phyloP scores from a whole-genome alignment of 1,140 invertebrate species.

The Drosophila truncata region DNA sequence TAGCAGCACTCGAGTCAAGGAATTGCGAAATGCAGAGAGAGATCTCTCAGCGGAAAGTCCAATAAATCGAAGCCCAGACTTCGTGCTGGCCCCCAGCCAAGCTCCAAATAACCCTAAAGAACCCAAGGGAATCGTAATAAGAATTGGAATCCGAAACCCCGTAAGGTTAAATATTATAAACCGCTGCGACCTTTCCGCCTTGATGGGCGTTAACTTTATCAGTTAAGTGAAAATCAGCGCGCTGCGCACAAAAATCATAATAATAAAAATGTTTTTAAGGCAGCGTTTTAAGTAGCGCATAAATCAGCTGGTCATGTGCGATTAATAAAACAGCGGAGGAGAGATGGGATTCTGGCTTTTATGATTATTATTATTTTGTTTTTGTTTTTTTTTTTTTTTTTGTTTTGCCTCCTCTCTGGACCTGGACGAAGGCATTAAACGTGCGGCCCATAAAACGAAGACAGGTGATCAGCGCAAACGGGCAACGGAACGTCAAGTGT shows the following conservation, averaged over 20 bases:
- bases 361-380: constrained; percentile 26
- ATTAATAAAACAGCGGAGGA: constrained; percentile 72
- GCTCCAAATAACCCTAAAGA: constrained; percentile 21
- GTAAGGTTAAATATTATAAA: not conserved
- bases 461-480: constrained; percentile 61
- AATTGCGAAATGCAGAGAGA: constrained; percentile 50
- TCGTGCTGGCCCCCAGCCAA: constrained; percentile 38
- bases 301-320: constrained; percentile 81
- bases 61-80: constrained; percentile 1
- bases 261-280: constrained; percentile 82
- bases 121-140: constrained; percentile 24
- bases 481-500: constrained; percentile 76
- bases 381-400: not conserved
- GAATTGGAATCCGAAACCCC: not conserved
- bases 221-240: constrained; percentile 78
- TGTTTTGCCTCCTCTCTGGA: constrained; percentile 31
- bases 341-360: constrained; percentile 41
- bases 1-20: constrained; percentile 69
- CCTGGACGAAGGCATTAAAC: constrained; percentile 69
- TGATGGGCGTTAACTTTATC: constrained; percentile 71
- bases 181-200: constrained; percentile 28
- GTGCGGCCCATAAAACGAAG: constrained; percentile 74
- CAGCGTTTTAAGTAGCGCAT: constrained; percentile 75
- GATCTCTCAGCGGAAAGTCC: constrained; percentile 25
- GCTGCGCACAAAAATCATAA: constrained; percentile 67